phyloP scores from a whole-genome alignment of 2,888 invertebrate species.

The Homarus gammarus region DNA sequence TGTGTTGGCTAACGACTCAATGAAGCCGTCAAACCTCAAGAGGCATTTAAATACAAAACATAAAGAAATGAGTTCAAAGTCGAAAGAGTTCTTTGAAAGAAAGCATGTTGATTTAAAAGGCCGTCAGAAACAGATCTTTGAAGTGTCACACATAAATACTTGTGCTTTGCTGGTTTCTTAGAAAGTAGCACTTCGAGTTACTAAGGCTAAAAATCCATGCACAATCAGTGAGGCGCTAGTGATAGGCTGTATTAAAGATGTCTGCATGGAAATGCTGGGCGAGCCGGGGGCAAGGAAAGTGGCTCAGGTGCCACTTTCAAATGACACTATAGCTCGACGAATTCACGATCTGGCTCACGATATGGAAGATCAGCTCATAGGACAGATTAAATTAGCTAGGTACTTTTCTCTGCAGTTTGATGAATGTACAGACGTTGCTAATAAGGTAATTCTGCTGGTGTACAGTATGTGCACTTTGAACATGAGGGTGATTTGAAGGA shows the following conservation, averaged over 20 bases:
- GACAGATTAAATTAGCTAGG: conserved; percentile 24
- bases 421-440: conserved; percentile 67
- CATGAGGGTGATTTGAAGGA: conserved; percentile 55
- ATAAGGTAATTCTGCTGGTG: conserved; percentile 53
- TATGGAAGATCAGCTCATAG: conserved; percentile 52
- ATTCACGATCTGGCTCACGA: too few species aligned
- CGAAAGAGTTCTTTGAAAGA: conserved; percentile 44
- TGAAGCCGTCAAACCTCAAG: conserved; percentile 48
- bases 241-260: conserved; percentile 51
- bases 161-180: conserved; percentile 44
- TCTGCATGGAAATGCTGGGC: conserved; percentile 48
- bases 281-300: conserved; percentile 38
- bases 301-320: conserved; percentile 50
- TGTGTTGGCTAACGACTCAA: conserved; percentile 48
- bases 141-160: conserved; percentile 46
- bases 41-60: conserved; percentile 39
- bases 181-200: conserved; percentile 55
- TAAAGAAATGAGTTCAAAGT: conserved; percentile 49
- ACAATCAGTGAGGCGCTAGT: conserved; percentile 65
- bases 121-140: conserved; percentile 52
- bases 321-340: conserved; percentile 55
- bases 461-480: conserved; percentile 58
- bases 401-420: conserved; percentile 59
- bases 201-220: conserved; percentile 58
- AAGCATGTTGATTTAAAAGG: conserved; percentile 43